Base-by-base conservation (phyloP, 2,113 vertebrate genomes). In the Callipepla californica region DNA sequence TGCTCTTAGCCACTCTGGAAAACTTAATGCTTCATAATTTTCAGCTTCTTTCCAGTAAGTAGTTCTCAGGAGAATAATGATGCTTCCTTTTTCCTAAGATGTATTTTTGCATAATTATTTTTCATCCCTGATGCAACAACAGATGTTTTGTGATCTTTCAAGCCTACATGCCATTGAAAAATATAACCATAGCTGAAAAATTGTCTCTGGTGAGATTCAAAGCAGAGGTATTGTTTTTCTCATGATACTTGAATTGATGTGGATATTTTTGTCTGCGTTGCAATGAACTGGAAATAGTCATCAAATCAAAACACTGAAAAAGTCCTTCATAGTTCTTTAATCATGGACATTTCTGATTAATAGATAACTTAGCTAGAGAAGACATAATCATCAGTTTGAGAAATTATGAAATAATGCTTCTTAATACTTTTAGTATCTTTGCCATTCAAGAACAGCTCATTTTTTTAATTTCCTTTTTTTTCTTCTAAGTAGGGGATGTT, bases 51-150 rank as follows among this genome's bases (percentile, higher is more conserved):
- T 73, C 40, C 10, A 16, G 6, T 40, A 66, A 23, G 4, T 38
- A 61, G 2, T 53, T 66, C 48, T 77, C 50, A 25, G 77, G 28
- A 80, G 13, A 77, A 40, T 9, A 66, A 38, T 36, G 80, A 38
- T 42, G 6, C 4, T 70, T 77, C 26, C 7, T 57, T 82, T 94
- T 69, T 32, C 36, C 30, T 69, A 14, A 59, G 53, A 80, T 55
- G 16, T 42, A 25, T 70, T 83, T 88, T 88, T 88, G 12, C 55
- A 63, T 90, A 90, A 88, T 88, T 93, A 69, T 50, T 88, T 90
- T 88, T 85, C 23, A 66, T 25, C 50, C 80, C 73, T 87, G 76
- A 8, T 77, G 80, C 68, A 90, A 80, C 26, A 90, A 42, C 21
- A 36, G 16, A 67, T 92, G 55, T 66, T 92, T 77, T 80, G 48